Evolutionary conservation across 92 coral and sea anemone species (phyloP).

Genomic region (Actinostola sp.): DNA sequence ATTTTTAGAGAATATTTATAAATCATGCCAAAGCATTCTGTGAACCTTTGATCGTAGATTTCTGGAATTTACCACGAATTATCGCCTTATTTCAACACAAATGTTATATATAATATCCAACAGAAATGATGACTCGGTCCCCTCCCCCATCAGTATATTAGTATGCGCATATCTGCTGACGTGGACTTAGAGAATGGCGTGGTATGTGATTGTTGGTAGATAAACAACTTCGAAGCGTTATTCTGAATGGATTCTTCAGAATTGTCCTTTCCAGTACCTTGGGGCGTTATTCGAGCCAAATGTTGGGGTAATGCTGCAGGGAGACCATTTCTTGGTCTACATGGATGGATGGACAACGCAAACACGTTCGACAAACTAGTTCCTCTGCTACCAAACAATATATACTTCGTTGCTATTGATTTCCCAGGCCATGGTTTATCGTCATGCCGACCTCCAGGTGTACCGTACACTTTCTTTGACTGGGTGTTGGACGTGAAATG

Average conservation of each 20-base stretch:
- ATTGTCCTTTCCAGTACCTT: slow-evolving; percentile 60
- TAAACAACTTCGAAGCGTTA: not conserved
- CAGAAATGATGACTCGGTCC: no score
- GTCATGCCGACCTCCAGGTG: slow-evolving; percentile 65
- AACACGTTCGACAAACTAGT: slow-evolving; percentile 73
- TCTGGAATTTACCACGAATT: no score
- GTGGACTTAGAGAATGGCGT: no score
- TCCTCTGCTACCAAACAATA: slow-evolving; percentile 59
- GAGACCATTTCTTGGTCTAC: slow-evolving; percentile 69
- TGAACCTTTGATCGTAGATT: no score
- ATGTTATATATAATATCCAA: no score
- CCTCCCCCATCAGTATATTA: no score
- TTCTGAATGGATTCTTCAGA: not conserved
- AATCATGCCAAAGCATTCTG: no score
- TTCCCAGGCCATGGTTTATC: slow-evolving; percentile 85
- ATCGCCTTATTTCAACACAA: no score
- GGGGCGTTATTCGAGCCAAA: slow-evolving; percentile 76
- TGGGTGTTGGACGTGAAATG: slow-evolving; percentile 67
- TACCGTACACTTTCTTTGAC: slow-evolving; percentile 45
- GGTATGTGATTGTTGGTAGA: not conserved
- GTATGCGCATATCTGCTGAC: no score
- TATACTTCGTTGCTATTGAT: slow-evolving; percentile 67
- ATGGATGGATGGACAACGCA: slow-evolving; percentile 82
- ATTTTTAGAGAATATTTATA: no score
- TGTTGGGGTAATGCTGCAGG: slow-evolving; percentile 67